phyloP scores from a whole-genome alignment of 1,140 invertebrate species.

The Dryas iulia region DNA sequence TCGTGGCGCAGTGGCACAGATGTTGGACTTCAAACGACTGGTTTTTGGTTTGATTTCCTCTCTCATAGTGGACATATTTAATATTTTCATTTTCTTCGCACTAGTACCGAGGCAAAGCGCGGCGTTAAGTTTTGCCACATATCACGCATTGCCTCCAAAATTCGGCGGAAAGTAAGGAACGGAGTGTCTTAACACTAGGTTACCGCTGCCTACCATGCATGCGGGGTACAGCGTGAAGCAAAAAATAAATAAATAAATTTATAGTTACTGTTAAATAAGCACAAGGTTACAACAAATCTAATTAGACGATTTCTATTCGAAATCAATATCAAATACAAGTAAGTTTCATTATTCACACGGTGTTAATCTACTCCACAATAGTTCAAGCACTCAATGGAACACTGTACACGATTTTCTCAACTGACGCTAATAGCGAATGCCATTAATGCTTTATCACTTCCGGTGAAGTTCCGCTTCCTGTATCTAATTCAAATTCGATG shows the following conservation, averaged over 20 bases:
- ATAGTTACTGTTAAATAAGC: neutral
- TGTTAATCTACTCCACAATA: neutral
- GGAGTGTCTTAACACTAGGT: neutral
- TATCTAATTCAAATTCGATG: constrained; percentile 23
- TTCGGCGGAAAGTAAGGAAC: neutral
- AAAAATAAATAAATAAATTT: too few species aligned
- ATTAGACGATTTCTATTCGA: neutral
- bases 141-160: neutral
- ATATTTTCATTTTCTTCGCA: neutral
- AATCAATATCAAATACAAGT: neutral
- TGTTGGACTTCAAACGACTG: neutral
- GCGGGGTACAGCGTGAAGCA: neutral
- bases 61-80: neutral
- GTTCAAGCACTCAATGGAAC: neutral
- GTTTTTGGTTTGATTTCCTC: neutral
- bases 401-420: constrained; percentile 23
- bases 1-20: neutral
- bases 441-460: constrained; percentile 37
- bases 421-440: constrained; percentile 28
- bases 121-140: neutral
- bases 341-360: neutral
- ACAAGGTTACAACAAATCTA: neutral
- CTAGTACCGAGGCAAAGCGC: neutral
- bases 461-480: constrained; percentile 21
- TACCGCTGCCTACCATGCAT: neutral